Base-by-base conservation (phyloP, 2,888 invertebrate species). In the Orthosia gothica region DNA sequence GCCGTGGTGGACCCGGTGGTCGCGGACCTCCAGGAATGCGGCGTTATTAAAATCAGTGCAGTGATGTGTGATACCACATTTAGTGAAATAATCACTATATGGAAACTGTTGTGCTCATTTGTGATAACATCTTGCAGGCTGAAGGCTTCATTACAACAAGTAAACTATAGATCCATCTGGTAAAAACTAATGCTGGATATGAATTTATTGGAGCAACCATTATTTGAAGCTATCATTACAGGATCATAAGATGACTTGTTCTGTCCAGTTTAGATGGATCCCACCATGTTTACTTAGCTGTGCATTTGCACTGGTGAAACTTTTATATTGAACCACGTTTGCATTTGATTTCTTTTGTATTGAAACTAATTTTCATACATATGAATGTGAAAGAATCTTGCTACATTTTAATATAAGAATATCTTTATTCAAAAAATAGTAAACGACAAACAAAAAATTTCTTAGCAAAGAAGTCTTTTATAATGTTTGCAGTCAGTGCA, bases 11-110 rank as follows among this genome's bases (percentile, higher is more conserved):
- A 1, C 97, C 97, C 50, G 97, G 97, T 3, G 97, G 96, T 4
- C 95, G 98, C 82, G 98, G 98, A 4, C 98, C 98, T 52, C 98
- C 98, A 70, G 98, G 98, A 74, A 98, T 98, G 98, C 97, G 91
- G 89, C 96, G 95, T 90, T 96, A 96, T 88, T 96, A 93, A 70
- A 65, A 52, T n/a, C 55, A 81, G 77, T 88, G 68, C 65, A 82
- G 74, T 83, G 80, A 73, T 65, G 78, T 73, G 76, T 82, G 76
- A 76, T 59, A 64, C 62, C 61, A 67, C 73, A 74, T 50, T 47
- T 18, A 66, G 66, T 80, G 58, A 67, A 74, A 52, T 68, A 70
- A 77, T 68, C 55, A 58, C 66, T 50, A 3, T 13, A 18, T 11
- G n/a, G 23, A 59, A 59, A 63, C 55, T 67, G 67, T 70, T 49